Evolutionary conservation across 2,888 invertebrate species (phyloP).

Genomic region (Apotomis betuletana): DNA sequence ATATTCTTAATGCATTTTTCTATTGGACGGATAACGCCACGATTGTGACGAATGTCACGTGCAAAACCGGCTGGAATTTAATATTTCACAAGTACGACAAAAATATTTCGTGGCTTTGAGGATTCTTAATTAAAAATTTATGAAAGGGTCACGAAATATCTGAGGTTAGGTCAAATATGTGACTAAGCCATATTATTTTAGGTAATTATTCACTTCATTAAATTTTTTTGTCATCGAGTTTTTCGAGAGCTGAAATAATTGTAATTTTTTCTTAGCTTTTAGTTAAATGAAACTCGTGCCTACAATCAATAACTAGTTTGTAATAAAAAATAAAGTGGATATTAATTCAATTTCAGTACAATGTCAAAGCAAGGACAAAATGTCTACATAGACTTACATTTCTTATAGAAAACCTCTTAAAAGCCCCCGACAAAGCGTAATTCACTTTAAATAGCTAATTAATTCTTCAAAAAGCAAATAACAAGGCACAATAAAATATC

Average conservation of each 20-base stretch:
- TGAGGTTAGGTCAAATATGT: constrained; percentile 1
- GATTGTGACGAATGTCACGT: constrained; percentile 60
- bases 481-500: constrained; percentile 45
- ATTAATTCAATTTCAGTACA: too few relatives aligned
- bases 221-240: too few relatives aligned
- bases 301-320: too few relatives aligned
- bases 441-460: constrained; percentile 25
- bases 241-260: too few relatives aligned
- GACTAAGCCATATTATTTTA: background rate
- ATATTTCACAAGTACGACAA: constrained; percentile 54
- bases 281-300: too few relatives aligned
- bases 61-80: constrained; percentile 54
- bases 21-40: constrained; percentile 49
- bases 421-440: background rate
- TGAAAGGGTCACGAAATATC: constrained; percentile 26
- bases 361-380: too few relatives aligned
- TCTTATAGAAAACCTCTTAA: background rate
- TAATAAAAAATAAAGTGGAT: too few relatives aligned
- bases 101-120: constrained; percentile 45
- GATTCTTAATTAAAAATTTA: constrained; percentile 16
- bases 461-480: constrained; percentile 35
- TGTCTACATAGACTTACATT: background rate
- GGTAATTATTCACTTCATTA: too few relatives aligned
- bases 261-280: too few relatives aligned
- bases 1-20: background rate